Conservation (phyloP, 2,888 invertebrate species). For the Amaurobius ferox region DNA sequence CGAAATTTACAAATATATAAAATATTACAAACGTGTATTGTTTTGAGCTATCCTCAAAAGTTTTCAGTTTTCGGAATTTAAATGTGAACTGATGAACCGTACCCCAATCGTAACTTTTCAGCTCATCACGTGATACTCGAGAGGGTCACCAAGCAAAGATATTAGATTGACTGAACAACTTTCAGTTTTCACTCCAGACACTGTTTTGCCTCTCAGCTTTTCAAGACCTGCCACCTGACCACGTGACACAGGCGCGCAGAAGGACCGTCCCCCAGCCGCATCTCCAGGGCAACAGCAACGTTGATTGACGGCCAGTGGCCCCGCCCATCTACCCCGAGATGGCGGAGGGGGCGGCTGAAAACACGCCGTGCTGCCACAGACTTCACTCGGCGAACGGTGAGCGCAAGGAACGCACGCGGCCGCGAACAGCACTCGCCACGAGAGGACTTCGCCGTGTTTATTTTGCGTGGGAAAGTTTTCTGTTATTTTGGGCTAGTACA, state of each 20-base stretch:
- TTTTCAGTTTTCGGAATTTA: too few relatives aligned
- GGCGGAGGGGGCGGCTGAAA: constrained; percentile 44
- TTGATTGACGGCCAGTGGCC: constrained; percentile 60
- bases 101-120: too few relatives aligned
- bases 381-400: constrained; percentile 29
- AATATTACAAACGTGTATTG: too few relatives aligned
- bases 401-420: constrained; percentile 50
- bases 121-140: too few relatives aligned
- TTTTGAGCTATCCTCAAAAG: too few relatives aligned
- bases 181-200: not conserved
- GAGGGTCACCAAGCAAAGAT: too few relatives aligned
- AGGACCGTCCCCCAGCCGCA: constrained; percentile 30
- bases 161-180: not conserved
- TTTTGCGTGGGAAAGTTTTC: constrained; percentile 17
- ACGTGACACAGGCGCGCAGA: constrained; percentile 30
- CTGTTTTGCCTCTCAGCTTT: constrained; percentile 8
- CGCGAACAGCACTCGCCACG: constrained; percentile 34
- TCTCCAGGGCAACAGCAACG: constrained; percentile 52
- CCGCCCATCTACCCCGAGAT: constrained; percentile 63
- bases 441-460: constrained; percentile 52
- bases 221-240: constrained; percentile 48
- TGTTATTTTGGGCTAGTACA: too few relatives aligned
- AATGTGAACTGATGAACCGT: too few relatives aligned
- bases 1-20: too few relatives aligned
- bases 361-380: constrained; percentile 35